Base-by-base conservation (phyloP, 2,888 invertebrate genomes). In the Apamea epomidion region DNA sequence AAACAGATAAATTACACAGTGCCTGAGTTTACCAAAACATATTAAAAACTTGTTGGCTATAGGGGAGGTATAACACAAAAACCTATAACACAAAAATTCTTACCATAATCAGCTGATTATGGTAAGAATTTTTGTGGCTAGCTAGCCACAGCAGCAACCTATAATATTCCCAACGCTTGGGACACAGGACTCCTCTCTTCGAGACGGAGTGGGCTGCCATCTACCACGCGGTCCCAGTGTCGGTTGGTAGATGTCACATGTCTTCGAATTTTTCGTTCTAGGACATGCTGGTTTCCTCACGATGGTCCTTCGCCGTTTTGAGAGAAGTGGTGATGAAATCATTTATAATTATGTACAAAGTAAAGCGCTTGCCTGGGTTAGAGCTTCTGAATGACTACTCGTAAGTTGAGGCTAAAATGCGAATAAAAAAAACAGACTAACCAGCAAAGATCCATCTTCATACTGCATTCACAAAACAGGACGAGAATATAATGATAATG, bases 401-500 rank as follows among this genome's bases (percentile, higher is more conserved):
- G 5, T n/a, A 58, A 58, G 58, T 58, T 12, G 4, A 0, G 12
- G 12, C n/a, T n/a, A 60, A n/a, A 60, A 12, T 12, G n/a, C 4
- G 3, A 12, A n/a, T 1, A 58, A 18, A 54, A 54, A 10, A 54
- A 37, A 14, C 1, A 54, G n/a, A 71, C 0, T 6, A 37, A 37
- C 18, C 58, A n/a, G 25, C 62, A 29, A 74, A 78, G 7, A 65
- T 78, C 75, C 32, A 29, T 77, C 78, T 86, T 82, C 65, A 78
- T 78, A 70, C 74, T 62, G 82, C 82, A 75, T 82, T 72, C 58
- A 74, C 62, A 62, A 76, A 76, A 81, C 68, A 76, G 54, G 73
- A 85, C 76, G 80, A 81, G 77, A 83, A 76, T 72, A 88, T 87
- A 85, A 87, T 87, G 73, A 89, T 89, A 89, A 89, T 87, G 85